Evolutionary conservation across 1,140 invertebrate genomes (phyloP), one percentile per base, ranked within the genome.

Genomic region (Tachypleus tridentatus): DNA sequence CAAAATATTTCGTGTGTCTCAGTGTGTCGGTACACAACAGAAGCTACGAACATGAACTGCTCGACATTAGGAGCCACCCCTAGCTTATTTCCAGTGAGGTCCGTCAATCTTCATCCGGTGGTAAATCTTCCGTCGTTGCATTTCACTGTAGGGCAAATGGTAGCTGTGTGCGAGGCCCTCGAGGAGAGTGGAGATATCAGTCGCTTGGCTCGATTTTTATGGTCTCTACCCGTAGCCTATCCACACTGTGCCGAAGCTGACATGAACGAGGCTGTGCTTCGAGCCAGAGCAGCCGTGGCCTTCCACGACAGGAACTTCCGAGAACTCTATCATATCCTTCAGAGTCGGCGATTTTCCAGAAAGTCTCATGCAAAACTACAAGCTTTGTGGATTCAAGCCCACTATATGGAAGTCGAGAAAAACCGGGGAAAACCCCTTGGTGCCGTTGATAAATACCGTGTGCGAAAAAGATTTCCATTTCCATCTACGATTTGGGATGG

Each of bases 401-500:
- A 29, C 29, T 29, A 29, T 29, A 74, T 76, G 68, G 93, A 98
- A 79, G 93, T 94, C 49, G 95, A 98, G 80, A 91, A 93, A 80
- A 79, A 97, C 50, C 82, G 96, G 67, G 93, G 93, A 67, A 81
- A 92, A 77, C 89, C 91, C 57, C 80, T 97, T 66, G 95, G 94
- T 51, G 90, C 92, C 60, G 87, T 93, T 74, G 83, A 83, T 54
- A 98, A 98, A 80, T 98, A 98, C 81, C 81, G 96, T 54, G 94
- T 99, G n/a, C 81, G 96, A 51, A 85, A 93, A 76, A 98, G 98
- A 82, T 98, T 96, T 76, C 95, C 96, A 4, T 78, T 98, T 67
- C 95, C 95, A 8, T 79, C 91, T 69, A 98, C 95, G 53, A 98
- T 98, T 72, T 98, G 95, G 96, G 94, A 98, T 75, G 95, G 96